phyloP scores from a whole-genome alignment of 2,888 invertebrate species.

The Scaptomyza tumidula region DNA sequence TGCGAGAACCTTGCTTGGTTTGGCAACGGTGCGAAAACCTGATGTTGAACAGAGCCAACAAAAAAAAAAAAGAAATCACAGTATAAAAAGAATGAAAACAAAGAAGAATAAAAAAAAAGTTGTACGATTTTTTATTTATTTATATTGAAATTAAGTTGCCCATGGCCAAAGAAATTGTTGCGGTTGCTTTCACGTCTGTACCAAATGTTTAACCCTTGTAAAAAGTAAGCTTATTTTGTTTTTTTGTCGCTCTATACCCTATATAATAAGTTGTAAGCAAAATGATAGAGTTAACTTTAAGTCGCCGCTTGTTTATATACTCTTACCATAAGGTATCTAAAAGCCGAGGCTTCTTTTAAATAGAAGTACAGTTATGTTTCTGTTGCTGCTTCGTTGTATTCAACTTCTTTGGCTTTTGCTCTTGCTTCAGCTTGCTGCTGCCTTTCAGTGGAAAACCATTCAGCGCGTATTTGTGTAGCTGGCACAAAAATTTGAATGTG shows the following conservation, averaged over 20 bases:
- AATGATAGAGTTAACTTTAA: not conserved
- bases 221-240: constrained; percentile 29
- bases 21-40: constrained; percentile 33
- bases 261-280: not conserved
- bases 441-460: constrained; percentile 50
- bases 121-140: constrained; percentile 69
- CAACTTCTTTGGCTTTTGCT: constrained; percentile 4
- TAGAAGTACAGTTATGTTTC: not conserved
- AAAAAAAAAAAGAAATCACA: constrained; percentile 1
- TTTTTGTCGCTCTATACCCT: constrained; percentile 26
- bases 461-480: constrained; percentile 66
- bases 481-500: constrained; percentile 67
- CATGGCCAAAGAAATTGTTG: constrained; percentile 74
- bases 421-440: constrained; percentile 17
- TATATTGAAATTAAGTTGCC: constrained; percentile 80
- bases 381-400: constrained; percentile 3
- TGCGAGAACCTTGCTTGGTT: constrained; percentile 8
- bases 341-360: not conserved
- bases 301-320: constrained; percentile 1
- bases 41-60: constrained; percentile 21
- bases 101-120: constrained; percentile 14
- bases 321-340: constrained; percentile 17
- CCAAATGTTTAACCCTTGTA: constrained; percentile 69
- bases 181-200: constrained; percentile 54
- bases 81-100: not conserved